phyloP scores from a whole-genome alignment of 2,797 vertebrate species.

The Diceros bicornis region DNA sequence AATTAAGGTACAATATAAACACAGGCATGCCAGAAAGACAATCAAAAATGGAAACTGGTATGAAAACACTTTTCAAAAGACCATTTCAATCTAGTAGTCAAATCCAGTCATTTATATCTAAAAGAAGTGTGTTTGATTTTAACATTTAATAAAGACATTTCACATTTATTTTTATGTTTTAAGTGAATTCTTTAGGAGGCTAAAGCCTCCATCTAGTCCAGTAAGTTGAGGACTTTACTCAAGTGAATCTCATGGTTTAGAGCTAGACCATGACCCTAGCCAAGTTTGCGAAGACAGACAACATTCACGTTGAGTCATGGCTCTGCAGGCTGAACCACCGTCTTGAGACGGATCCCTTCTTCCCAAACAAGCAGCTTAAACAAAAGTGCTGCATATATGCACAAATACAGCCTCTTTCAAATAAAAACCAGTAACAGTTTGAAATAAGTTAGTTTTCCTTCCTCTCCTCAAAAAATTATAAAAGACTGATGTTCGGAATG shows the following conservation, averaged over 20 bases:
- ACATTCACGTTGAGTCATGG: slow-evolving; percentile 33
- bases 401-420: slow-evolving; percentile 44
- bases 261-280: not conserved
- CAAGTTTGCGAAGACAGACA: slow-evolving; percentile 27
- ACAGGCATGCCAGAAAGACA: slow-evolving; percentile 75
- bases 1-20: slow-evolving; percentile 82
- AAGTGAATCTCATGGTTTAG: slow-evolving; percentile 41
- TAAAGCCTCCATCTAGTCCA: slow-evolving; percentile 32
- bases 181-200: slow-evolving; percentile 38
- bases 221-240: slow-evolving; percentile 23
- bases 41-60: slow-evolving; percentile 64
- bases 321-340: not conserved
- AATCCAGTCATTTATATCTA: slow-evolving; percentile 66
- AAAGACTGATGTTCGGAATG: slow-evolving; percentile 63
- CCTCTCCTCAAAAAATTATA: slow-evolving; percentile 49
- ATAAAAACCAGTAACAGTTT: slow-evolving; percentile 55
- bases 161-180: slow-evolving; percentile 70
- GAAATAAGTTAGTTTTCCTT: slow-evolving; percentile 53
- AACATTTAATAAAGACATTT: slow-evolving; percentile 68
- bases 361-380: slow-evolving; percentile 55
- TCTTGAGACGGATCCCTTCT: not conserved
- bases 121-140: slow-evolving; percentile 1
- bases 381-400: slow-evolving; percentile 52
- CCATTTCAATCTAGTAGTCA: slow-evolving; percentile 70
- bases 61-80: slow-evolving; percentile 76